These are phyloP conservation scores for Pelodiscus sinensis DNA, from an alignment of 2,113 vertebrate species.

Conservation along the genomic window DNA sequence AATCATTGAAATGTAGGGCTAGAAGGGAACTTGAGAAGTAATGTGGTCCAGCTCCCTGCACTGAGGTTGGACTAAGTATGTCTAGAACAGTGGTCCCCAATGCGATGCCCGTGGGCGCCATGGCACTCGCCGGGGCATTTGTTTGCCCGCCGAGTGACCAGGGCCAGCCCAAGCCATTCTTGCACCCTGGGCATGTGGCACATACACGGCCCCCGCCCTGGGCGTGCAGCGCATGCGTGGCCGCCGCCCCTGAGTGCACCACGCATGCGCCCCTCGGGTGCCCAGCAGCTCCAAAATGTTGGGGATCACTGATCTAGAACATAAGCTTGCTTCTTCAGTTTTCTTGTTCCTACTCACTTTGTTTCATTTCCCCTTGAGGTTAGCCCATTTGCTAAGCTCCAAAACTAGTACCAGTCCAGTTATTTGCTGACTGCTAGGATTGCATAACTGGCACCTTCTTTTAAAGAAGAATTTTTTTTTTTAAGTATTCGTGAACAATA, in stretches of 20 bases:
- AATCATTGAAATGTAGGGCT: neutral
- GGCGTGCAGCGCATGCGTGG: no score
- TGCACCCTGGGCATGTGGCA: no score
- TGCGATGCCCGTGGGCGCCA: no score
- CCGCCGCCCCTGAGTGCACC: no score
- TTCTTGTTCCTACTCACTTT: neutral
- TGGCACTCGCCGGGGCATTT: no score
- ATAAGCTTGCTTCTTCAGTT: neutral
- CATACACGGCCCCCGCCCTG: no score
- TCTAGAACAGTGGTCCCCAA: neutral
- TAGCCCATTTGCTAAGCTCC: neutral
- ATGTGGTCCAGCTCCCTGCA: neutral
- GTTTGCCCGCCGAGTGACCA: no score
- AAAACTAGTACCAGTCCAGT: neutral
- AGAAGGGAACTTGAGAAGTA: neutral
- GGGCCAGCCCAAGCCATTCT: no score
- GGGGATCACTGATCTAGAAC: no score
- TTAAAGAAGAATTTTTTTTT: neutral
- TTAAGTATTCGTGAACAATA: neutral
- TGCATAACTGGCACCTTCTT: neutral
- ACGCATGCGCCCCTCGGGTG: no score
- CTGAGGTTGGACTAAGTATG: neutral
- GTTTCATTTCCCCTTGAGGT: neutral
- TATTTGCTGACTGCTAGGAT: neutral
- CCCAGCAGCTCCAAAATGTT: no score